Base-by-base conservation (phyloP, 2,113 vertebrate species). In the Eleginops maclovinus region DNA sequence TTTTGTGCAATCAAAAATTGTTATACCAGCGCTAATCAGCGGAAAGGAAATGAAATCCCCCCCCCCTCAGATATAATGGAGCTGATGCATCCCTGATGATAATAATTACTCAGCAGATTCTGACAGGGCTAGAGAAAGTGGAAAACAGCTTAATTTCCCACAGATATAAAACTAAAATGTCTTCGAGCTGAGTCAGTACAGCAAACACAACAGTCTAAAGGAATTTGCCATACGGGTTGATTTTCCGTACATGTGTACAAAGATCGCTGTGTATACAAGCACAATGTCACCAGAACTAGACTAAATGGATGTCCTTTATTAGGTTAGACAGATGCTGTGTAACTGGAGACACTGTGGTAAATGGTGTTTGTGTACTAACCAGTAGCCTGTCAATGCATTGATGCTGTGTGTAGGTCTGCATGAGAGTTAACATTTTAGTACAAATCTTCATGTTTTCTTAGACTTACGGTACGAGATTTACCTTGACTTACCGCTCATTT, bases 341-440 rank as follows among this genome's bases (percentile, higher is more conserved):
- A 81, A 82, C 81, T 88, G 81, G 77, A 64, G 85, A 88, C 72
- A 81, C 78, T 89, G 86, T 87, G 84, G 83, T 88, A n/a, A 86
- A 70, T 68, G 62, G 74, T 85, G 82, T 94, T 89, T 87, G 84
- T 90, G 78, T 84, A 77, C 87, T 87, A 87, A 90, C 78, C 83
- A 79, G 87, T 93, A 93, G 89, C 89, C 92, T 90, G 91, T 92
- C 84, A 17, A 90, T 86, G 82, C 87, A 85, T 89, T 56, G 77
- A 91, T 89, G 88, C 83, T 89, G 86, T 93, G 88, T 86, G 85
- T 91, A 88, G 86, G 83, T 92, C 84, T 94, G 94, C 94, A 95
- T 95, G 94, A 92, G 63, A 88, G 84, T 84, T 81, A 75, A 75
- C 66, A 73, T 90, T 94, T 91, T 91, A 92, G 77, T 83, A 72